Evolutionary conservation across 2,797 vertebrate species (phyloP).

Genomic region (Tokudaia muenninki): DNA sequence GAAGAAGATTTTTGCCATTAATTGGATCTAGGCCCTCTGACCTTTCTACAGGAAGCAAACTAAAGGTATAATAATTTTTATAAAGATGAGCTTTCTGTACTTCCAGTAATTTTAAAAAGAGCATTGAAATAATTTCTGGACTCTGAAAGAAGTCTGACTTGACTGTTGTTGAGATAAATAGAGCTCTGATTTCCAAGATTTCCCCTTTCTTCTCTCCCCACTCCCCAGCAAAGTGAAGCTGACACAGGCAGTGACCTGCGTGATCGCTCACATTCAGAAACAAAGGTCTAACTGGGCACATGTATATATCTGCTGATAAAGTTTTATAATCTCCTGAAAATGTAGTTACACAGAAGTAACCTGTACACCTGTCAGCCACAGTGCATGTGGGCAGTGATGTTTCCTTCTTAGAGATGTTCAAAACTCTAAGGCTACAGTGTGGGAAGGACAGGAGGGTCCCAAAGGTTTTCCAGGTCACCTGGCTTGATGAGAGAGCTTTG

Average conservation of each 20-base stretch:
- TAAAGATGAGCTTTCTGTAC: slow-evolving; percentile 85
- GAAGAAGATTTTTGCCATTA: slow-evolving; percentile 82
- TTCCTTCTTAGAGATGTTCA: not conserved
- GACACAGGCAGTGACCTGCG: not conserved
- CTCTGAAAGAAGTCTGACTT: slow-evolving; percentile 79
- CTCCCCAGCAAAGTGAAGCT: not conserved
- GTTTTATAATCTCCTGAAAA: not conserved
- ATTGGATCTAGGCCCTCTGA: slow-evolving; percentile 88
- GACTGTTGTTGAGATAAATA: slow-evolving; percentile 6
- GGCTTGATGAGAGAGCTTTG: not conserved
- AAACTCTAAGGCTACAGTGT: not conserved
- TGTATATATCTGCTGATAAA: not conserved
- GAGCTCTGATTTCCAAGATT: not conserved
- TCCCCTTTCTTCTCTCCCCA: not conserved
- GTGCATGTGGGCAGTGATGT: not conserved
- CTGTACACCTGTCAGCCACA: not conserved
- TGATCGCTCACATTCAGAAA: not conserved
- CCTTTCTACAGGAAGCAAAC: slow-evolving; percentile 88
- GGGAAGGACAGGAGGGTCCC: not conserved
- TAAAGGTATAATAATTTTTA: slow-evolving; percentile 88
- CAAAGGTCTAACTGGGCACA: not conserved
- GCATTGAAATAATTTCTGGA: slow-evolving; percentile 83
- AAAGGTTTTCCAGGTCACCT: rapidly evolving
- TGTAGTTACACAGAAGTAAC: not conserved
- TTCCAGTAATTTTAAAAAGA: slow-evolving; percentile 84